phyloP scores from a whole-genome alignment of 2,888 invertebrate genomes.

The Eilema caniola region DNA sequence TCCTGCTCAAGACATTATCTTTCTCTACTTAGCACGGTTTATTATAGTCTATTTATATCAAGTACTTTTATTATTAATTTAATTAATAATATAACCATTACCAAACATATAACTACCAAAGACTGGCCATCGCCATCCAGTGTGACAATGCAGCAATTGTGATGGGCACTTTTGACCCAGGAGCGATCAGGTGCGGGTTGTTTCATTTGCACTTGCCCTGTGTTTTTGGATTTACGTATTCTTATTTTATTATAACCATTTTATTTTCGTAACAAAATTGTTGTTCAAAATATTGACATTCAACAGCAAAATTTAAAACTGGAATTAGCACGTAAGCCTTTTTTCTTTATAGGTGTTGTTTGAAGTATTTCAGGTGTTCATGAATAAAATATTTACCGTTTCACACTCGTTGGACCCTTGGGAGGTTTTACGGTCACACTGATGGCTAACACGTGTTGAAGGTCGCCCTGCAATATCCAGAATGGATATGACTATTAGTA shows the following conservation, averaged over 20 bases:
- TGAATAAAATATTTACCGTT: constrained; percentile 67
- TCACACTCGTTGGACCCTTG: constrained; percentile 48
- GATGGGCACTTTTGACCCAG: too few species aligned
- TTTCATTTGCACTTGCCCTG: too few species aligned
- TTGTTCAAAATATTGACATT: constrained; percentile 12
- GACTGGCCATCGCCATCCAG: too few species aligned
- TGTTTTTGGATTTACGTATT: too few species aligned
- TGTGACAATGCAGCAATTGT: too few species aligned
- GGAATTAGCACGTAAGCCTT: constrained; percentile 16
- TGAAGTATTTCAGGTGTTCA: constrained; percentile 57
- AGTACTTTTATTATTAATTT: not conserved
- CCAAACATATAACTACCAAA: too few species aligned
- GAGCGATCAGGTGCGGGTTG: too few species aligned
- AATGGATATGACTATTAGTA: not conserved
- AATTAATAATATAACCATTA: too few species aligned
- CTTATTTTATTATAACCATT: too few species aligned
- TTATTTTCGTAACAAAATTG: not conserved
- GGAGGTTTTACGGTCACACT: constrained; percentile 47
- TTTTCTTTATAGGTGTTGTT: constrained; percentile 34
- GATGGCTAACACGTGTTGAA: constrained; percentile 43
- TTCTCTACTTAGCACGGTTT: too few species aligned
- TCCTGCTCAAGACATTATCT: too few species aligned
- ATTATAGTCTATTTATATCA: too few species aligned
- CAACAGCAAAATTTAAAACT: constrained; percentile 24
- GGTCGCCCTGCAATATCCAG: constrained; percentile 42